phyloP scores from a whole-genome alignment of 2,797 vertebrate genomes.

The Pogonophryne albipinna region DNA sequence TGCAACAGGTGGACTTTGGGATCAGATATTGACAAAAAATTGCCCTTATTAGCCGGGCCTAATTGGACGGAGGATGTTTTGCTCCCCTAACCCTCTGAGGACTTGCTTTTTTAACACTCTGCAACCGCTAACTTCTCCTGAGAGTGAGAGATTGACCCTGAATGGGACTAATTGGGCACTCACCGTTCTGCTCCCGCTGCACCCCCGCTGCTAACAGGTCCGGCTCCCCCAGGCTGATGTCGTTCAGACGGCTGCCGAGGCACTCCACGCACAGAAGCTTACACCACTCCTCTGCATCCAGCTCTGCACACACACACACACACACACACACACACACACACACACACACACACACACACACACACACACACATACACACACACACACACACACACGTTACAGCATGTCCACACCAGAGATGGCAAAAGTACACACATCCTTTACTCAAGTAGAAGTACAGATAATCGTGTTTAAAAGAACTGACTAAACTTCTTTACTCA shows the following conservation, averaged over 20 bases:
- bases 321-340: too few species aligned
- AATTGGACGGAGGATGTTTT: conserved; percentile 75
- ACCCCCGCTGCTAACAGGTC: conserved; percentile 98
- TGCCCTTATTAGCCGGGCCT: conserved; percentile 66
- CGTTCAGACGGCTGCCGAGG: conserved; percentile 94
- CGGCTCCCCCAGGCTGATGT: conserved; percentile 98
- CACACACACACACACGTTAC: conserved; percentile 1
- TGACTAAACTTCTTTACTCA: too few species aligned
- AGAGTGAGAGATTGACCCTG: conserved; percentile 71
- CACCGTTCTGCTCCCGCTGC: conserved; percentile 97
- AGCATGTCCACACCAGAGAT: conserved; percentile 1
- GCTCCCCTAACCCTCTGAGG: conserved; percentile 62
- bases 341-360: too few species aligned
- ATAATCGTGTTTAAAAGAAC: too few species aligned
- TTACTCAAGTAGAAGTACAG: too few species aligned
- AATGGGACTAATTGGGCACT: conserved; percentile 83
- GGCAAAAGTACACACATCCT: too few species aligned
- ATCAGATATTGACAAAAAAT: conserved; percentile 73
- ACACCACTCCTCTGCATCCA: conserved; percentile 99
- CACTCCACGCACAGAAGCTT: conserved; percentile 98
- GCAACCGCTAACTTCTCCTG: conserved; percentile 26
- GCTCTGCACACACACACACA: conserved; percentile 82
- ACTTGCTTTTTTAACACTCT: neutral
- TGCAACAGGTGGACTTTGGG: conserved; percentile 34
- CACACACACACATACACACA: too few species aligned